phyloP scores from a whole-genome alignment of 1,140 invertebrate species.

The Dinothrombium tinctorium region DNA sequence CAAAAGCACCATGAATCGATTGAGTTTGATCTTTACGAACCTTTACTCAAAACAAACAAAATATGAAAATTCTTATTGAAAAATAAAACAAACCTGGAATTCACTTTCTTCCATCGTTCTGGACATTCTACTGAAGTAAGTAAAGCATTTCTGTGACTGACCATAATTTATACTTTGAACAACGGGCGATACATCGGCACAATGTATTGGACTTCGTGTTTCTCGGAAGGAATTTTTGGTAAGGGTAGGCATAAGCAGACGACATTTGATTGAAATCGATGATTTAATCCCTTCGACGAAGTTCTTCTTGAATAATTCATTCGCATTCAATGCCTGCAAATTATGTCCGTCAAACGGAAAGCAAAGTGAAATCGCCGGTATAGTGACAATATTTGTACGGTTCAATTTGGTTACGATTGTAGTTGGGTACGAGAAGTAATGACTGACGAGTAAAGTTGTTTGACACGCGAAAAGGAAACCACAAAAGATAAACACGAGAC shows the following conservation, averaged over 20 bases:
- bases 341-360: neutral
- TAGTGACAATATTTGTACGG: neutral
- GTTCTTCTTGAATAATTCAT: neutral
- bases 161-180: conserved; percentile 4
- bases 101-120: neutral
- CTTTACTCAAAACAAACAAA: neutral
- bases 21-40: neutral
- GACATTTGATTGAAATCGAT: neutral
- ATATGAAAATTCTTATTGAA: neutral
- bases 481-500: neutral
- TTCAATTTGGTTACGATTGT: neutral
- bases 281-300: neutral
- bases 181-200: neutral
- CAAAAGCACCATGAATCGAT: too few relatives aligned
- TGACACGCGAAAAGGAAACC: neutral
- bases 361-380: conserved; percentile 1
- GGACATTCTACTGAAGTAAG: conserved; percentile 1
- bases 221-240: too few relatives aligned
- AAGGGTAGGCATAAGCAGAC: neutral
- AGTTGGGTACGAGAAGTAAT: neutral
- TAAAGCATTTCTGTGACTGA: conserved; percentile 1
- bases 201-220: neutral
- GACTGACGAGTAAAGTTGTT: neutral
- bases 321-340: neutral
- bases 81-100: neutral